Percentiles rank a stretch among this genome's conserved stretches.
Conservation (phyloP, 2,797 vertebrate genomes). For the Aldrovandia affinis region DNA sequence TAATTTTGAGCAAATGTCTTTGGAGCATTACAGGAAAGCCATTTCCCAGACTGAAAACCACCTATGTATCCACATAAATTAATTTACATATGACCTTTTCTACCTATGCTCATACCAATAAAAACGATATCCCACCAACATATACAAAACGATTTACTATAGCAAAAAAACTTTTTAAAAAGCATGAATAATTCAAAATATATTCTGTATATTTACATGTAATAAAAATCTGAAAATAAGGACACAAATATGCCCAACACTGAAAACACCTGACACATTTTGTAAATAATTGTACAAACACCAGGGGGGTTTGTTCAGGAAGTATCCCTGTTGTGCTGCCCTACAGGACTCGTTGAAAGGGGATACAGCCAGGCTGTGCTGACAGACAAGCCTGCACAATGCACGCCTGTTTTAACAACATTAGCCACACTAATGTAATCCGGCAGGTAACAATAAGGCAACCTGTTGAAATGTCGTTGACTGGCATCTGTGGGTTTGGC, state of each 20-base stretch:
- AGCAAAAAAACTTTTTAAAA: background rate
- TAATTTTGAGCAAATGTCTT: too few relatives aligned
- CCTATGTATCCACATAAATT: background rate
- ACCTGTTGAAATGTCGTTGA: too few relatives aligned
- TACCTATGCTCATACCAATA: background rate
- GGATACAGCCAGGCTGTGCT: background rate
- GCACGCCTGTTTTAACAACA: background rate
- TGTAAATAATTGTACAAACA: background rate
- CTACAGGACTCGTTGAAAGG: background rate
- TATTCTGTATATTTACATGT: background rate
- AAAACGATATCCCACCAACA: background rate
- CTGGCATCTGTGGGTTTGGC: too few relatives aligned
- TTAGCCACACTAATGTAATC: background rate
- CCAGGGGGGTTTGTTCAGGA: background rate
- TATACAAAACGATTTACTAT: background rate
- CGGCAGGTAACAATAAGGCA: background rate
- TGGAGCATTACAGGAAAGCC: background rate
- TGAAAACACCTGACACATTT: background rate
- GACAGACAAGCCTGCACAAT: background rate
- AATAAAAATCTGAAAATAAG: constrained; percentile 11
- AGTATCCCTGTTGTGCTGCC: background rate
- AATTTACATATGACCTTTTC: background rate
- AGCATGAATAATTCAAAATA: background rate
- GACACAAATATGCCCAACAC: background rate
- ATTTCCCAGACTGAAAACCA: background rate